Evolutionary conservation across 2,888 invertebrate species (phyloP).

Genomic region (Troides helena): DNA sequence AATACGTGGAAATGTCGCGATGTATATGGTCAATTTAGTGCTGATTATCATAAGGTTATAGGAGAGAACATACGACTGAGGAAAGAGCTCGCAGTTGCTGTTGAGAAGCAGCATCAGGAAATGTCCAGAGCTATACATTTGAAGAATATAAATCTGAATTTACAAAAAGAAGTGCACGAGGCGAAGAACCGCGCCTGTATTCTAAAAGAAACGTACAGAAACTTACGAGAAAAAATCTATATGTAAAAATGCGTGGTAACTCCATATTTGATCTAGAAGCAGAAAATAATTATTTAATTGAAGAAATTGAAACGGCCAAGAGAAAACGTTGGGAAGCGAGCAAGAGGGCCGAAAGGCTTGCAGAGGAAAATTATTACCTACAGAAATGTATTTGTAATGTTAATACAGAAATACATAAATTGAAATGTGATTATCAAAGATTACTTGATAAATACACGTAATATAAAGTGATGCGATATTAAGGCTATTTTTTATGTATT

Average conservation of each 20-base stretch:
- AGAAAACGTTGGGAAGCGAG: slow-evolving; percentile 56
- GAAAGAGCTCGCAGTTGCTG: slow-evolving; percentile 46
- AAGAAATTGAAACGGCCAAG: slow-evolving; percentile 47
- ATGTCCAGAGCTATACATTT: slow-evolving; percentile 69
- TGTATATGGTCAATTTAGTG: slow-evolving; percentile 16
- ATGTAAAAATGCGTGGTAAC: slow-evolving; percentile 34
- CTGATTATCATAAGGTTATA: slow-evolving; percentile 36
- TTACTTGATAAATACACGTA: slow-evolving; percentile 18
- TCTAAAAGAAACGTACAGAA: slow-evolving; percentile 39
- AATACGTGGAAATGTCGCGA: slow-evolving; percentile 5
- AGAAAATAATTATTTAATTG: slow-evolving; percentile 50
- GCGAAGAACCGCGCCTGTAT: slow-evolving; percentile 45
- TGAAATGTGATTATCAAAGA: slow-evolving; percentile 38
- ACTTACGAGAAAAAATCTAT: slow-evolving; percentile 26
- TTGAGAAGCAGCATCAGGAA: slow-evolving; percentile 66
- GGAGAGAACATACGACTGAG: slow-evolving; percentile 50
- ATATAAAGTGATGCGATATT: not conserved
- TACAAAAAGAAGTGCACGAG: slow-evolving; percentile 46
- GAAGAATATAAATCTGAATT: slow-evolving; percentile 50
- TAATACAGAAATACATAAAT: slow-evolving; percentile 42
- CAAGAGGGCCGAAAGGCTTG: slow-evolving; percentile 47
- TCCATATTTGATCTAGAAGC: slow-evolving; percentile 35
- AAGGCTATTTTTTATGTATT: not conserved
- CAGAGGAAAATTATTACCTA: slow-evolving; percentile 58
- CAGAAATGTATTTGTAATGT: slow-evolving; percentile 51